These are phyloP conservation scores for Araneus ventricosus DNA, from an alignment of 1,140 invertebrate genomes.

Conservation along the genomic window DNA sequence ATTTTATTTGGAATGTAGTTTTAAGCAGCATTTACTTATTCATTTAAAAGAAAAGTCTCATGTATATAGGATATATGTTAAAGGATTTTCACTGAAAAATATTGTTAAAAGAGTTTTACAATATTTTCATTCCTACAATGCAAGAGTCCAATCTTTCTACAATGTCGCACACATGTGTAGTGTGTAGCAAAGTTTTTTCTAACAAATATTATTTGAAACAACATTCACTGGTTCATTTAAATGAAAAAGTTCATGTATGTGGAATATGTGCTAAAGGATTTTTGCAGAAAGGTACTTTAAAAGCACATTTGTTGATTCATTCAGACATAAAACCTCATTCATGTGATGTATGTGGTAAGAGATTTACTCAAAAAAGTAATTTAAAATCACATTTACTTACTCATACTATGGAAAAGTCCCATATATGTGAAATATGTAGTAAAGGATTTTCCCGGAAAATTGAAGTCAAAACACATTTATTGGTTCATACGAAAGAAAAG, in stretches of 20 bases:
- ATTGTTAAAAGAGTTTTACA: too few relatives aligned
- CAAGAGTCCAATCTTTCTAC: too few relatives aligned
- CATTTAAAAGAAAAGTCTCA: too few relatives aligned
- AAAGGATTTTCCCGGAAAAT: too few relatives aligned
- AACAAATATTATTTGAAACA: neutral
- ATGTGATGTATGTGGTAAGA: neutral
- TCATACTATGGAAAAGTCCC: neutral
- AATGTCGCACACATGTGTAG: neutral
- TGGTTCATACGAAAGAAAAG: too few relatives aligned
- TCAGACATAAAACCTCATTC: neutral
- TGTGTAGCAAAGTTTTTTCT: neutral
- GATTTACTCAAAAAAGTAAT: neutral
- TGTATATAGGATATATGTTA: too few relatives aligned
- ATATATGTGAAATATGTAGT: too few relatives aligned
- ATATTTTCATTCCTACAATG: too few relatives aligned
- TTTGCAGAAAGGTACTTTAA: neutral
- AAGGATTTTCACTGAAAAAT: too few relatives aligned
- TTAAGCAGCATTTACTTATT: too few relatives aligned
- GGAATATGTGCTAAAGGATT: neutral
- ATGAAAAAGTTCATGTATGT: neutral
- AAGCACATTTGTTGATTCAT: neutral
- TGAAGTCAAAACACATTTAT: neutral
- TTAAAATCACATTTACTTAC: neutral
- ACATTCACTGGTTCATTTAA: neutral
- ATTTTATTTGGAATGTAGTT: too few relatives aligned